Evolutionary conservation across 2,888 invertebrate genomes (phyloP).

Genomic region (Atrina japonica): DNA sequence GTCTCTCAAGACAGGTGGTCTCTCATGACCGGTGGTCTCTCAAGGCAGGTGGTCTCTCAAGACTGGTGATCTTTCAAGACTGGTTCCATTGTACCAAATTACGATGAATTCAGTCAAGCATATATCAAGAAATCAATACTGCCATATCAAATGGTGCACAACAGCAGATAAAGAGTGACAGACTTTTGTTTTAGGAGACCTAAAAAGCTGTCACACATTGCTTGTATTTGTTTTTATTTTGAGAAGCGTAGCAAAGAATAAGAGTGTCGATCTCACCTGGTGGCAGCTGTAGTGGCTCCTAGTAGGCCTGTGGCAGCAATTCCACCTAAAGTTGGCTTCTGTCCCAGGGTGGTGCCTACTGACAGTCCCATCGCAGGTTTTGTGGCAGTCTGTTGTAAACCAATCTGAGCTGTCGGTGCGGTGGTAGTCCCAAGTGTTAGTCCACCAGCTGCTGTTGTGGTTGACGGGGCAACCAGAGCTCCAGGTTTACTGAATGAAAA

Average conservation of each 20-base stretch:
- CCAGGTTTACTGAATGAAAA: no score
- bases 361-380: background rate
- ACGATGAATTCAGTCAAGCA: no score
- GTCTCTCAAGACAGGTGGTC: no score
- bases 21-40: no score
- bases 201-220: no score
- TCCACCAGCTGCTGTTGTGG: constrained; percentile 16
- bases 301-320: background rate
- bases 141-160: no score
- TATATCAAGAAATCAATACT: background rate
- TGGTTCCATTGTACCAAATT: no score
- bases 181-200: no score
- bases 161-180: no score
- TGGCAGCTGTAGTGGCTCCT: background rate
- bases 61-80: no score
- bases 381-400: background rate
- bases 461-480: constrained; percentile 9
- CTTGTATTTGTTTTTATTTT: no score
- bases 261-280: background rate
- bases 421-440: constrained; percentile 27
- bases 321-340: constrained; percentile 1
- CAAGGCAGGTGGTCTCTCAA: no score
- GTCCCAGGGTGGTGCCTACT: background rate
- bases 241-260: background rate
- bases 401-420: constrained; percentile 15